These are phyloP conservation scores for Dermochelys coriacea DNA, from an alignment of 2,797 vertebrate species.

Conservation along the genomic window DNA sequence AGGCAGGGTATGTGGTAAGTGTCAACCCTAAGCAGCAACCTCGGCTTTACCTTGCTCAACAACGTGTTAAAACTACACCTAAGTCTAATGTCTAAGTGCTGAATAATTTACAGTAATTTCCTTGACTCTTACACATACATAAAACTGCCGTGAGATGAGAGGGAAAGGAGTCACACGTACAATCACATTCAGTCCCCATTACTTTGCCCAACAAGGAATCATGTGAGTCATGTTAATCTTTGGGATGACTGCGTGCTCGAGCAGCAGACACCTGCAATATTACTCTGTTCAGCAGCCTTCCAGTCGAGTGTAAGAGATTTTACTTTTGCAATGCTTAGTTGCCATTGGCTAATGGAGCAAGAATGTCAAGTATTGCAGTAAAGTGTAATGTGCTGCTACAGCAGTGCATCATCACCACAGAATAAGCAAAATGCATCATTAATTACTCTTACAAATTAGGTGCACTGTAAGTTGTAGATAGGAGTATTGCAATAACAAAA, in stretches of 20 bases:
- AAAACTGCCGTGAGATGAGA: neutral
- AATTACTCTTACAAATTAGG: neutral
- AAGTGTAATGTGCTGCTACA: neutral
- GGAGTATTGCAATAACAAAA: neutral
- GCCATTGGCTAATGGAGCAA: neutral
- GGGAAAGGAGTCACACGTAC: neutral
- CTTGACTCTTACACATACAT: neutral
- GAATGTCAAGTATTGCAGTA: neutral
- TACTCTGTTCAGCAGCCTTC: neutral
- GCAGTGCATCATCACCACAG: neutral
- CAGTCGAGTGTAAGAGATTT: neutral
- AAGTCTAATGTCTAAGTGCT: neutral
- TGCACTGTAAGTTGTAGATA: neutral
- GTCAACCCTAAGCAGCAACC: neutral
- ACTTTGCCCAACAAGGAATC: neutral
- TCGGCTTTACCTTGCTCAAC: neutral
- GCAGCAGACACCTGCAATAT: neutral
- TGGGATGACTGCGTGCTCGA: neutral
- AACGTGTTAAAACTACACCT: neutral
- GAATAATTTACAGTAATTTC: neutral
- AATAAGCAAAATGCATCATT: neutral
- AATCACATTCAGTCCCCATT: neutral
- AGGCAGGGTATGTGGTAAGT: neutral
- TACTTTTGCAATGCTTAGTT: accelerated
- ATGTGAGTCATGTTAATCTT: neutral